Conservation (phyloP, 2,113 vertebrate genomes). For the Numenius arquata region DNA sequence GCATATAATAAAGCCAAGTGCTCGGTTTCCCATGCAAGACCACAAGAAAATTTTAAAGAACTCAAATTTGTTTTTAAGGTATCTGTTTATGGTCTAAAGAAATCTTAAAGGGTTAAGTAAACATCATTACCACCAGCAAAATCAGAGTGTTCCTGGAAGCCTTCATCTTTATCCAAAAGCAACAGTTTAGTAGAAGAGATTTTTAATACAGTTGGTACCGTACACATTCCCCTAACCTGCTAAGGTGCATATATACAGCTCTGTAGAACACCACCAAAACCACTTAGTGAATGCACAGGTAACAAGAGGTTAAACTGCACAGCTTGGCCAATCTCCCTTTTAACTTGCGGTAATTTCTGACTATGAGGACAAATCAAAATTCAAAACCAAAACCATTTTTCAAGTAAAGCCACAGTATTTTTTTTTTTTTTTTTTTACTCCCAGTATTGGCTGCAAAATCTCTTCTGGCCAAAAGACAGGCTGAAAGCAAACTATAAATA, state of each 20-base stretch:
- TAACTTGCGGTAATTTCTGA: not conserved
- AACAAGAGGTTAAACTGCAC: conserved; percentile 11
- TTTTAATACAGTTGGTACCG: not conserved
- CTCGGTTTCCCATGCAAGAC: not conserved
- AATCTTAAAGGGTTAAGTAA: not conserved
- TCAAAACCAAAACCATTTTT: conserved; percentile 63
- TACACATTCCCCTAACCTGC: not conserved
- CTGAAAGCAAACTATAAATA: conserved; percentile 52
- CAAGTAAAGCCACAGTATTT: conserved; percentile 61
- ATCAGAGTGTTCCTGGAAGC: not conserved
- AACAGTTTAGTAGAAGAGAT: not conserved
- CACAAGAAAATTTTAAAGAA: not conserved
- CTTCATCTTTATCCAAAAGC: not conserved
- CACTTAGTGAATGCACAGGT: not conserved
- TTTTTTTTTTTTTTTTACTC: conserved; percentile 43
- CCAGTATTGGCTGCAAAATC: conserved; percentile 58
- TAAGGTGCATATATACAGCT: not conserved
- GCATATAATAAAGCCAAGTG: not conserved
- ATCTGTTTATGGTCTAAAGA: not conserved
- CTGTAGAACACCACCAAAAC: not conserved
- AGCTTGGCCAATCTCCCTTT: not conserved
- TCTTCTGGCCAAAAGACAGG: conserved; percentile 53
- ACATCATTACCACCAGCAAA: not conserved
- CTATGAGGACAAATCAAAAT: conserved; percentile 5
- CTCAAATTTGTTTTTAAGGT: not conserved